Evolutionary conservation across 2,113 vertebrate species (phyloP), one percentile per base, ranked within the genome.

Genomic region (Dipodomys spectabilis): DNA sequence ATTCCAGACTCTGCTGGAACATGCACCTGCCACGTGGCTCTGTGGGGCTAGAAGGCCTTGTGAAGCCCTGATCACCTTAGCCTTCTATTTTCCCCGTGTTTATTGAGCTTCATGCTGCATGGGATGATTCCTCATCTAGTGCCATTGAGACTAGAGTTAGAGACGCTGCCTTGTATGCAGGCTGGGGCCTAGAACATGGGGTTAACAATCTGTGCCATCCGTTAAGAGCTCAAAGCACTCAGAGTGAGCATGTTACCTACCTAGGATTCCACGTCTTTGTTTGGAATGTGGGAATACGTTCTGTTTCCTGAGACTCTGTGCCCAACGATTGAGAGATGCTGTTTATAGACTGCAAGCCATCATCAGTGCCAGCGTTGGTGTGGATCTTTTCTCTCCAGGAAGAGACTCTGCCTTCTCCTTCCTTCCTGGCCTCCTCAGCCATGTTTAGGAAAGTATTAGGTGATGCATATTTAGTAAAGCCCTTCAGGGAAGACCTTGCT

Each of bases 221-320:
- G 32, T 79, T 49, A 69, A 57, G 20, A 82, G 25, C 49, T 72
- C 49, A 28, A 45, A 73, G 27, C 6, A 68, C 45, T 69, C 20
- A 1, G 18, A 45, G 15, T 9, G 3, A 1, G 19, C 39, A 6
- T 0, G 25, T 49, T 22, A 71, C 20, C 86, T 80, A 0, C 49
- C 15, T 28, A 32, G 39, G 15, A 80, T 77, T 80, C 39, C 25
- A 27, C 53, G 22, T 62, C 49, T 92, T 75, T 62, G 39, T 57
- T 45, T 95, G 64, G 57, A 62, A 90, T 86, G 88, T 89, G 81
- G 73, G 78, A 60, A 62, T 64, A 65, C 35, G 68, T 73, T 62
- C 15, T 71, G 15, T 49, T 67, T 87, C 20, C 28, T 62, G 60
- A 6, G n/a, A 77, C 25, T 30, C 77, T 82, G n/a, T 39, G 69